Evolutionary conservation across 2,888 invertebrate species (phyloP).

Genomic region (Bombylius major): DNA sequence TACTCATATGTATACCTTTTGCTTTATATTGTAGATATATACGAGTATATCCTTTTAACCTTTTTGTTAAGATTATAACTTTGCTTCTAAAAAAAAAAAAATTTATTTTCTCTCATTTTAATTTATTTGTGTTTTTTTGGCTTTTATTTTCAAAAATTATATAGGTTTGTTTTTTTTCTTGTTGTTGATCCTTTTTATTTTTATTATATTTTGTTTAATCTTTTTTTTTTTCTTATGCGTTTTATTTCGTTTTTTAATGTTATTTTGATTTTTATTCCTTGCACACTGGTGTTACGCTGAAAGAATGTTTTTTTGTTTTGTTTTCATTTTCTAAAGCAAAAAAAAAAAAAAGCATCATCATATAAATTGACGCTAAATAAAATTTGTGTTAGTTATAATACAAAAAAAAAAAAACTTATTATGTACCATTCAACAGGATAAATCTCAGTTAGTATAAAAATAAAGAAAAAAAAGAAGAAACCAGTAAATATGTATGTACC

Average conservation of each 20-base stretch:
- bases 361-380: too few species aligned
- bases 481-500: not conserved
- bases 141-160: not conserved
- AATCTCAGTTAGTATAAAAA: not conserved
- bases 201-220: not conserved
- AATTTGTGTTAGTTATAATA: too few species aligned
- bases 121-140: not conserved
- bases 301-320: not conserved
- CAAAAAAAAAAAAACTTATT: too few species aligned
- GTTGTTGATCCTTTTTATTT: not conserved
- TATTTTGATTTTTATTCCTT: not conserved
- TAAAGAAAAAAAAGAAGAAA: too few species aligned
- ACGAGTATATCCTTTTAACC: not conserved
- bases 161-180: not conserved
- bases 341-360: too few species aligned
- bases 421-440: not conserved
- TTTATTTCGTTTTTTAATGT: not conserved
- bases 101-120: not conserved
- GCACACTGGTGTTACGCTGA: conserved; percentile 7
- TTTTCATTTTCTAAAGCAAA: not conserved
- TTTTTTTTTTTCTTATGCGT: not conserved
- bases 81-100: too few species aligned
- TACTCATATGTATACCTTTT: not conserved
- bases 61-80: not conserved
- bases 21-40: not conserved